Evolutionary conservation across 2,888 invertebrate genomes (phyloP), one percentile per base, ranked within the genome.

Genomic region (Diadromus collaris): DNA sequence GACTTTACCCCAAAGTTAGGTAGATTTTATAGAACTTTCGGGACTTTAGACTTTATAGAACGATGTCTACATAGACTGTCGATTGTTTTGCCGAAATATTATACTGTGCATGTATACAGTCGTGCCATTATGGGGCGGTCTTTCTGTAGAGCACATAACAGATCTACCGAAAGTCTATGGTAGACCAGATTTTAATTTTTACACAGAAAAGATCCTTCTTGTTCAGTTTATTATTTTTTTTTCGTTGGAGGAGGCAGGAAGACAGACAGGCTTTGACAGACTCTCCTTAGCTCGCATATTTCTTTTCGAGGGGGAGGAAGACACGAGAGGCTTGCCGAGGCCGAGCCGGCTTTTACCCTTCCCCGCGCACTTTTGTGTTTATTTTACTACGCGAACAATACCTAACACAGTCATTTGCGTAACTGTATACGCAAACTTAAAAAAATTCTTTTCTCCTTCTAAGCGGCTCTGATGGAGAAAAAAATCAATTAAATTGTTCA

Each of bases 341-440:
- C n/a, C 16, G 27, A 10, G 10, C 16, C 16, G 38, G 38, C 24
- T 24, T 24, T 54, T 54, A 54, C 54, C 27, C 27, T 24, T 54
- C 54, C 6, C 13, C 16, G 21, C 21, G 16, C 24, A 54, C 27
- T 54, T 24, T 54, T 21, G 24, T 54, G 54, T 54, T 54, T 54
- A 54, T 54, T 54, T 54, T 21, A 21, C 27, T 54, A 27, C 21
- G 54, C 13, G 21, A 16, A 54, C 10, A 24, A 54, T 54, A 9
- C 54, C 13, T 27, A 48, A 21, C 46, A 19, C 46, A 19, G 46
- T 19, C 19, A 7, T 48, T n/a, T 48, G n/a, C 46, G 27, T 13
- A 54, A 54, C 54, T 13, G 56, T 56, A 56, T 56, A 41, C 38
- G 56, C 29, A 6, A 29, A 29, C 16, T 54, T 54, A n/a, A n/a